Evolutionary conservation across 2,888 invertebrate genomes (phyloP), one percentile per base, ranked within the genome.

Genomic region (Oscheius myriophilus): DNA sequence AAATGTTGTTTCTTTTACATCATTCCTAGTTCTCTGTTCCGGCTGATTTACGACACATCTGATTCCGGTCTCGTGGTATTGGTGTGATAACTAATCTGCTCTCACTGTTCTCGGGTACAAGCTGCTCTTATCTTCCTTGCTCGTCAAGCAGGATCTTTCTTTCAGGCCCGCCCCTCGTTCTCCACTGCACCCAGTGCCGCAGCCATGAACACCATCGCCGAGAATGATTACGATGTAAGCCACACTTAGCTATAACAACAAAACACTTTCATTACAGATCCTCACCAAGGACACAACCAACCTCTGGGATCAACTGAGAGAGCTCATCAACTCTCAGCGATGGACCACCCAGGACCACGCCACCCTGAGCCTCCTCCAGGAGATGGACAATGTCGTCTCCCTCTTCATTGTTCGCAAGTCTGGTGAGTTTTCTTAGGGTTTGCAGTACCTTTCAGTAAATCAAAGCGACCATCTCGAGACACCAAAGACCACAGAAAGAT

Each of bases 341-440:
- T 67, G 67, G 67, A 67, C 67, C 43, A 67, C 67, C 6, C 67
- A 67, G 39, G 67, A 67, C 33, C 61, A 54, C 4, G 67, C 59
- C 14, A 67, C 67, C 12, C 43, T 55, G 1, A 54, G 33, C 16
- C 67, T 67, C 21, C 42, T 67, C 7, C 43, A 55, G 46, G 61
- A 67, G 39, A 53, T 61, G 53, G 43, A 46, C 54, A 67, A 59
- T n/a, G 52, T 59, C 16, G 33, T 33, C 52, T 51, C 18, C 14
- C 23, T 67, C 18, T 67, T 67, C 54, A 61, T 61, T 39, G 61
- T 53, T 14, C 41, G 67, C 18, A 67, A 67, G 18, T n/a, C 52
- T 42, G 67, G 67, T 67, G 18, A 1, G 45, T 33, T 43, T 18
- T 7, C 23, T 43, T 21, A 25, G 16, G 12, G 12, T 12, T 49